Conservation (phyloP, 2,113 vertebrate species). For the Xenus cinereus region DNA sequence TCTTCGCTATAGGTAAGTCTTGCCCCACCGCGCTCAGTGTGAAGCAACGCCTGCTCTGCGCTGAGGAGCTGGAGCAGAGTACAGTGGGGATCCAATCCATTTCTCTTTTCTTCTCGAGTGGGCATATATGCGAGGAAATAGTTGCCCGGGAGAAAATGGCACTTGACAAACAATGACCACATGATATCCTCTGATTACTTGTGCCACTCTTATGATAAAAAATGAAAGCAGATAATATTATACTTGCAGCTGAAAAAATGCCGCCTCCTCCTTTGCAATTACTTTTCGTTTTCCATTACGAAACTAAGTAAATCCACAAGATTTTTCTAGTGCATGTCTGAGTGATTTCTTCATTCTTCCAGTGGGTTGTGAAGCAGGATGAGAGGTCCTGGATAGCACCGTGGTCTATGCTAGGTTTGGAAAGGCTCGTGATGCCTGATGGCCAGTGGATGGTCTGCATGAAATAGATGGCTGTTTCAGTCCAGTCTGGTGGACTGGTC, state of each 20-base stretch:
- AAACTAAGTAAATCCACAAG: slow-evolving; percentile 21
- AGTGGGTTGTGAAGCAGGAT: background rate
- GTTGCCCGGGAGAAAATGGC: slow-evolving; percentile 22
- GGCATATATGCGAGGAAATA: background rate
- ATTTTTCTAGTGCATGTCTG: background rate
- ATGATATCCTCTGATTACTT: slow-evolving; percentile 13
- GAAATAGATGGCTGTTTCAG: background rate
- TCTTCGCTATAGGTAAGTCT: background rate
- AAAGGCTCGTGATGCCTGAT: fast-evolving
- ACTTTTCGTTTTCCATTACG: slow-evolving; percentile 33
- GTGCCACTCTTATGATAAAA: slow-evolving; percentile 21
- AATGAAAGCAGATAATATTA: background rate
- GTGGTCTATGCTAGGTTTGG: background rate
- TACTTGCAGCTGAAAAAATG: slow-evolving; percentile 10
- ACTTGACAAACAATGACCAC: slow-evolving; percentile 36
- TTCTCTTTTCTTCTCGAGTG: background rate
- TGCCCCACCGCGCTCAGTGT: background rate
- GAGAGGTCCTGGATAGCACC: background rate
- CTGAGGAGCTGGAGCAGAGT: background rate
- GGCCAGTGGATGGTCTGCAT: background rate
- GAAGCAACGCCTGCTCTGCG: background rate
- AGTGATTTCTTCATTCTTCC: slow-evolving; percentile 17
- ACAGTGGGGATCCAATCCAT: background rate
- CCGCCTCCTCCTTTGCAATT: slow-evolving; percentile 24
- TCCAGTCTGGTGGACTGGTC: background rate